These are phyloP conservation scores for Synanthedon tipuliformis DNA, from an alignment of 2,888 invertebrate species.

Conservation along the genomic window DNA sequence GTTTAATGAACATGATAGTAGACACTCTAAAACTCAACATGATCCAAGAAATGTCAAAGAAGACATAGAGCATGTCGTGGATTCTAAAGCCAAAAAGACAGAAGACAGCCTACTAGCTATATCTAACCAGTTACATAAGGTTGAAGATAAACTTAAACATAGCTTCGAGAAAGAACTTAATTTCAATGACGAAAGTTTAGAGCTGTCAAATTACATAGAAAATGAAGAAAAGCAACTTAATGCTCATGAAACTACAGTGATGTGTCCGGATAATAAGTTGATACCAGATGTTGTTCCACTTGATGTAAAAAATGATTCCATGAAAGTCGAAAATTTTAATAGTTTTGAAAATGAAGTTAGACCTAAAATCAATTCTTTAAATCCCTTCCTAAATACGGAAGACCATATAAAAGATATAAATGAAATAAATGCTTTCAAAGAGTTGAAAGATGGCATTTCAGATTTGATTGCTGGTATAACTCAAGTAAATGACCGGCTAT, in stretches of 20 bases:
- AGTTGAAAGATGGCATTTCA: constrained; percentile 62
- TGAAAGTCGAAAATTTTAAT: constrained; percentile 21
- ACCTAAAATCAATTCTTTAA: constrained; percentile 36
- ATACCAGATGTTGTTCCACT: constrained; percentile 33
- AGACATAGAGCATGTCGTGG: constrained; percentile 10
- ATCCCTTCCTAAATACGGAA: constrained; percentile 49
- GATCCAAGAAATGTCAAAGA: constrained; percentile 15
- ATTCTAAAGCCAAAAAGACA: constrained; percentile 52
- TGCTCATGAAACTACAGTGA: constrained; percentile 32
- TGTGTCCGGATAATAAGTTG: constrained; percentile 30
- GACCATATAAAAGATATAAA: constrained; percentile 52
- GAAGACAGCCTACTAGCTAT: constrained; percentile 64
- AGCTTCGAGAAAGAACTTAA: constrained; percentile 59
- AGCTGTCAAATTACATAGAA: constrained; percentile 29
- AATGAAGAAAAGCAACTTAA: constrained; percentile 17
- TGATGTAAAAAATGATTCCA: constrained; percentile 33
- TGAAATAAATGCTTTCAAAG: constrained; percentile 61
- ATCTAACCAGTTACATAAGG: constrained; percentile 59
- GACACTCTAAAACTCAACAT: constrained; percentile 23
- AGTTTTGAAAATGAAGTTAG: constrained; percentile 13
- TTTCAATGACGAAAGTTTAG: constrained; percentile 43
- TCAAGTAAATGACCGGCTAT: constrained; percentile 60
- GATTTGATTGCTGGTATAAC: constrained; percentile 64
- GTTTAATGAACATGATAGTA: constrained; percentile 17
- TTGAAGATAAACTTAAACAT: constrained; percentile 60